Percentiles rank a stretch among this genome's conserved stretches.
Evolutionary conservation across 2,113 vertebrate genomes (phyloP).

Genomic region (Antechinus flavipes): DNA sequence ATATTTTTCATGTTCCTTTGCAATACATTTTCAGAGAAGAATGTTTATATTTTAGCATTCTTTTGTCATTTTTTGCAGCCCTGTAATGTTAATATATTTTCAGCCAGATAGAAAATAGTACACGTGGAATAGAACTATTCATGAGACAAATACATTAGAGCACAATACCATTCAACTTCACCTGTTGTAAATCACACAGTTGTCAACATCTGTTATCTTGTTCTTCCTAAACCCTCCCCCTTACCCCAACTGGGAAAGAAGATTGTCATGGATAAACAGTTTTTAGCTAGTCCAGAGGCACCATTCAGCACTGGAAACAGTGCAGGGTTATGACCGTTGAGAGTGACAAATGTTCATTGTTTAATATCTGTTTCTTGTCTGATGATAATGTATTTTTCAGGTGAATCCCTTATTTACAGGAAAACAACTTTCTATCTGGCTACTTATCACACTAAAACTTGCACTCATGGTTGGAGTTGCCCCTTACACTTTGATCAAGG

Average conservation of each 20-base stretch:
- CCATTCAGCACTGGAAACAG: constrained; percentile 74
- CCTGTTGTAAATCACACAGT: constrained; percentile 74
- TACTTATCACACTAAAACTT: constrained; percentile 57
- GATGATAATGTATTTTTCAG: constrained; percentile 62
- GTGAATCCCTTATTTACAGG: constrained; percentile 47
- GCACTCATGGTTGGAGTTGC: constrained; percentile 70
- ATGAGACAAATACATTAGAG: constrained; percentile 69
- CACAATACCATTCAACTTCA: constrained; percentile 64
- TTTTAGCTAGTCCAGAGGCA: constrained; percentile 72
- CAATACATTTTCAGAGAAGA: constrained; percentile 61
- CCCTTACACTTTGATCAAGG: constrained; percentile 47
- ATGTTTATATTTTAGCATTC: constrained; percentile 69
- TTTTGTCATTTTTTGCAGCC: constrained; percentile 70
- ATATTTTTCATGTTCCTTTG: constrained; percentile 74
- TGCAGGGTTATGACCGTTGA: constrained; percentile 73
- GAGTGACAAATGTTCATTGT: constrained; percentile 78
- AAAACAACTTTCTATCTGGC: constrained; percentile 63
- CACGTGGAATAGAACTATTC: constrained; percentile 64
- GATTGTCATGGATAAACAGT: constrained; percentile 66
- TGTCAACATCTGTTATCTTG: constrained; percentile 41
- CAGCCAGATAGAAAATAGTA: constrained; percentile 71
- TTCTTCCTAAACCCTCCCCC: neutral
- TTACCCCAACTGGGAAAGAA: constrained; percentile 27
- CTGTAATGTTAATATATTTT: constrained; percentile 72
- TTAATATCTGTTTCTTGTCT: constrained; percentile 73